Evolutionary conservation across 2,797 vertebrate genomes (phyloP).

Genomic region (Geotrypetes seraphini): DNA sequence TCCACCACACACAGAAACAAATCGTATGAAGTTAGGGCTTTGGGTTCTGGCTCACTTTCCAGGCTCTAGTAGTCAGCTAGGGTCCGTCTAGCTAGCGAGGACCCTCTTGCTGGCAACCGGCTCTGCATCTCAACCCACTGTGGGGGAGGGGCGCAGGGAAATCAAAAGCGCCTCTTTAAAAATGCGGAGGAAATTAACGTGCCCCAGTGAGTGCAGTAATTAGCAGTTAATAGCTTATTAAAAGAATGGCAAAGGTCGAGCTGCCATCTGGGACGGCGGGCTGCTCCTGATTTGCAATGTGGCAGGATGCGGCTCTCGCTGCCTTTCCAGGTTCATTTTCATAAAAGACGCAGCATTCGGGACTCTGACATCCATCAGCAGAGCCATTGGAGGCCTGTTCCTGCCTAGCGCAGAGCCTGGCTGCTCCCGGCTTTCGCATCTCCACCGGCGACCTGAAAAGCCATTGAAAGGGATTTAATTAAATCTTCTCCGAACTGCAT

Average conservation of each 20-base stretch:
- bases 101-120: too few species aligned
- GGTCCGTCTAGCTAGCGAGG: too few species aligned
- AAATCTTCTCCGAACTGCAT: too few species aligned
- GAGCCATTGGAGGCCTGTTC: constrained; percentile 44
- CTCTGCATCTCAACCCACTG: too few species aligned
- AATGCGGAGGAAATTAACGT: constrained; percentile 71
- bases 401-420: constrained; percentile 37
- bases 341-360: constrained; percentile 51
- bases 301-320: too few species aligned
- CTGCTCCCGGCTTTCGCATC: constrained; percentile 36
- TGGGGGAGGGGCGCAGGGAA: too few species aligned
- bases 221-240: constrained; percentile 75
- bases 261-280: constrained; percentile 69
- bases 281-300: constrained; percentile 61
- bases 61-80: too few species aligned
- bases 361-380: constrained; percentile 46
- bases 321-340: constrained; percentile 57
- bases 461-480: too few species aligned
- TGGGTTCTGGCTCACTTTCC: too few species aligned
- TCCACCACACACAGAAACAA: too few species aligned
- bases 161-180: constrained; percentile 57
- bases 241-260: constrained; percentile 71
- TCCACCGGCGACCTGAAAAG: too few species aligned
- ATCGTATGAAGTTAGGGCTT: too few species aligned
- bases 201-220: constrained; percentile 67